phyloP scores from a whole-genome alignment of 2,113 vertebrate genomes.

The Pitta sordida region DNA sequence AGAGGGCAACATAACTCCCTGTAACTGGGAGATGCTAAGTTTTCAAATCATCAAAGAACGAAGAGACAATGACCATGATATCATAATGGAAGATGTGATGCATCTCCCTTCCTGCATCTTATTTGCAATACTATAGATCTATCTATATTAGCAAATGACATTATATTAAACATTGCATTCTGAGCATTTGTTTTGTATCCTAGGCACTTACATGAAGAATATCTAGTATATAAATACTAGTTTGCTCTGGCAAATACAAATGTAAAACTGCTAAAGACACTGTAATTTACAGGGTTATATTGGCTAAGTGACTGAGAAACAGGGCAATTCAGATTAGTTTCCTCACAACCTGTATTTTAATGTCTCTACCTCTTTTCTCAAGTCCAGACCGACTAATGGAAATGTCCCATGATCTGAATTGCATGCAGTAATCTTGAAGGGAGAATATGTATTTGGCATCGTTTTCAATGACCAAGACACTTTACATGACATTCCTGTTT shows the following conservation, averaged over 20 bases:
- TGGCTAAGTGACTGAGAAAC: not conserved
- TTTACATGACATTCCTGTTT: constrained; percentile 25
- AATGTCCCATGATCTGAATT: not conserved
- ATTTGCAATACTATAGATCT: not conserved
- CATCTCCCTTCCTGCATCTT: not conserved
- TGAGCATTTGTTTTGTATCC: not conserved
- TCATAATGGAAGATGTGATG: not conserved
- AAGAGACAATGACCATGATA: not conserved
- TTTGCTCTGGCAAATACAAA: not conserved
- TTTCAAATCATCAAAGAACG: constrained; percentile 6
- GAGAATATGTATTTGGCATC: not conserved
- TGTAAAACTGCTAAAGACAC: not conserved
- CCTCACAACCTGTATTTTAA: not conserved
- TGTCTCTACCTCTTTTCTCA: not conserved
- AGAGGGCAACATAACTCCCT: constrained; percentile 57
- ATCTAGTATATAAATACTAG: not conserved
- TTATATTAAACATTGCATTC: not conserved
- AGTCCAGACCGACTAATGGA: not conserved
- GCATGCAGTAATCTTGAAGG: not conserved
- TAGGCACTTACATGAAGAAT: not conserved
- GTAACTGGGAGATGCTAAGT: constrained; percentile 2
- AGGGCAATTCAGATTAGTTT: not conserved
- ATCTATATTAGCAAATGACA: not conserved
- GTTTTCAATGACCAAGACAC: not conserved
- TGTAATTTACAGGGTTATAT: not conserved